Base-by-base conservation (phyloP, 2,113 vertebrate genomes). In the Vulpes lagopus region DNA sequence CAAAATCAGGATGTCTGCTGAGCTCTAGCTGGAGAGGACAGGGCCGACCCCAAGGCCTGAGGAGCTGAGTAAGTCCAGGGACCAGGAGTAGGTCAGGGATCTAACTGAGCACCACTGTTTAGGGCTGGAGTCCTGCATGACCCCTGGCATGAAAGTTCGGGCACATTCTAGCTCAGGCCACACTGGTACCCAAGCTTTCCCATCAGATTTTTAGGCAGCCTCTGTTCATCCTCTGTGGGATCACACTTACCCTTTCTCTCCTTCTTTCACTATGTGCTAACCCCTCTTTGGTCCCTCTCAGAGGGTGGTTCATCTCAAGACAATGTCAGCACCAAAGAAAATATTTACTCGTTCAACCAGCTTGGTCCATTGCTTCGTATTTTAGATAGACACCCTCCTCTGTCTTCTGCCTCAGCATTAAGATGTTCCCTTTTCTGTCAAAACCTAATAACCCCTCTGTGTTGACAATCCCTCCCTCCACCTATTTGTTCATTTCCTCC, bases 321-420 rank as follows among this genome's bases (percentile, higher is more conserved):
- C n/a, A 88, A 82, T 38, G 59, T 32, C 32, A 88, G n/a, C n/a
- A 25, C 11, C 51, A 43, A 25, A 90, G 91, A 62, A 27, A 2
- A 88, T 57, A 62, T 49, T 76, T 76, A 76, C 20, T 74, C 22
- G 73, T 62, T 91, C 87, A n/a, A 79, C 43, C 53, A 85, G 38
- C 9, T 79, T 55, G 49, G 80, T 79, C 43, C 60, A 2, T 11
- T 88, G 23, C 38, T 91, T 94, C 51, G 2, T 91, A 11, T 23
- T 80, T 43, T 60, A 86, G 38, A 81, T 38, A 64, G 43, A 59
- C 23, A 64, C 12, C 6, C 43, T 82, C 6, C 14, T 92, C 71
- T 83, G n/a, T 94, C 30, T 95, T 88, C 85, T 94, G 69, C 95
- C 69, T 90, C 67, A 62, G 38, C 51, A 35, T 23, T 32, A 95